Evolutionary conservation across 2,888 invertebrate genomes (phyloP).

Genomic region (Drosophila peninsularis): DNA sequence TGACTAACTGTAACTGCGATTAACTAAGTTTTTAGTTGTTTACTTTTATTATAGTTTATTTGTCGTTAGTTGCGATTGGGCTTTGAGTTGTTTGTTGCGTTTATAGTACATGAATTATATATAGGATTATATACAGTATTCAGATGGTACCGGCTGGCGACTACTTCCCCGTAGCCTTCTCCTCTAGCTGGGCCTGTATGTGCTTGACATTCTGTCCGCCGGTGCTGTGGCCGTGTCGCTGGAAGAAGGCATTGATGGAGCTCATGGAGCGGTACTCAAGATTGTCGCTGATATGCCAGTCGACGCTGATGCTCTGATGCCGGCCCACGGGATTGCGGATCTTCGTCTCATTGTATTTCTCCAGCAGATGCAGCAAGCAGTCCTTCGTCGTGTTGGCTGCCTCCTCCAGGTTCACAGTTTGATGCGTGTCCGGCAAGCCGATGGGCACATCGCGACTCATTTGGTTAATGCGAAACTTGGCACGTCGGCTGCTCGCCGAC

Average conservation of each 20-base stretch:
- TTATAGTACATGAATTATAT: constrained; percentile 36
- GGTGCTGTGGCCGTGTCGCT: constrained; percentile 86
- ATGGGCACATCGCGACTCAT: constrained; percentile 90
- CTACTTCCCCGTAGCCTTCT: constrained; percentile 77
- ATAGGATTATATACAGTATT: constrained; percentile 35
- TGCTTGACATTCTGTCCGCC: constrained; percentile 81
- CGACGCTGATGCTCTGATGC: constrained; percentile 91
- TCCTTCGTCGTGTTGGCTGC: constrained; percentile 91
- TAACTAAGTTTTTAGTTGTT: constrained; percentile 37
- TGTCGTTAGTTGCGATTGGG: background rate
- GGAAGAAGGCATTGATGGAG: constrained; percentile 92
- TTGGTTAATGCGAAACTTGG: constrained; percentile 88
- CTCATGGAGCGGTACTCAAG: constrained; percentile 92
- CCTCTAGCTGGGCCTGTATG: constrained; percentile 83
- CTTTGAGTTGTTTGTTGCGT: constrained; percentile 1
- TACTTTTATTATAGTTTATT: constrained; percentile 16
- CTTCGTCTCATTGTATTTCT: constrained; percentile 89
- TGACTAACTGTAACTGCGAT: constrained; percentile 47
- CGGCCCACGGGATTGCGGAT: constrained; percentile 85
- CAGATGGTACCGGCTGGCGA: background rate
- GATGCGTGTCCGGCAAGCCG: constrained; percentile 87
- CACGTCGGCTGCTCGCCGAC: constrained; percentile 85
- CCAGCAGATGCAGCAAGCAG: constrained; percentile 89
- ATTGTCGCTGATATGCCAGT: constrained; percentile 90
- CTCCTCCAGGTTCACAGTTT: constrained; percentile 85